phyloP scores from a whole-genome alignment of 2,888 invertebrate species.

The Pollenia labialis region DNA sequence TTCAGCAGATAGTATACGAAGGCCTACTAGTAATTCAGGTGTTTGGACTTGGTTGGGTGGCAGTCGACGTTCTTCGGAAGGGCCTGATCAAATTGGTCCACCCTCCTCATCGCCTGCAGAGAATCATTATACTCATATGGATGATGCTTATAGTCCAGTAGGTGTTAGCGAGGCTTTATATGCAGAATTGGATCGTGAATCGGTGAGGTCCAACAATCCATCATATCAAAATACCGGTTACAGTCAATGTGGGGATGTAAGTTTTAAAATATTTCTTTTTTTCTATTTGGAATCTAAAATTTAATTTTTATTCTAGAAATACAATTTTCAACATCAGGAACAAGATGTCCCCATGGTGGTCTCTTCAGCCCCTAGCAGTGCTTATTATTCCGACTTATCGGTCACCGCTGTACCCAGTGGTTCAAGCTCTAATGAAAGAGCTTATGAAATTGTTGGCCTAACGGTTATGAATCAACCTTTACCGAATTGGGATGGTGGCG shows the following conservation, averaged over 20 bases:
- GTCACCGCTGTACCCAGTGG: constrained; percentile 85
- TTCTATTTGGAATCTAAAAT: neutral
- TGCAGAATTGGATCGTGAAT: constrained; percentile 88
- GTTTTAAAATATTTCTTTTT: constrained; percentile 34
- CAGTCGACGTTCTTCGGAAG: constrained; percentile 82
- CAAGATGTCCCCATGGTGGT: constrained; percentile 85
- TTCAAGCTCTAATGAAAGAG: constrained; percentile 84
- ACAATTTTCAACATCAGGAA: constrained; percentile 83
- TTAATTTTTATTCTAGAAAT: constrained; percentile 78
- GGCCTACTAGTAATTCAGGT: constrained; percentile 84
- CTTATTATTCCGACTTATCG: constrained; percentile 89
- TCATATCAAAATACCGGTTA: constrained; percentile 90
- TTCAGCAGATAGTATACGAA: constrained; percentile 84
- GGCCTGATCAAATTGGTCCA: constrained; percentile 85
- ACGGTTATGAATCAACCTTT: constrained; percentile 85
- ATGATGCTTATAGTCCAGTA: constrained; percentile 86
- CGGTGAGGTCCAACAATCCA: constrained; percentile 85
- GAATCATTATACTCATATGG: constrained; percentile 90
- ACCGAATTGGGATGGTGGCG: constrained; percentile 83
- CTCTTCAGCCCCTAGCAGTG: constrained; percentile 89
- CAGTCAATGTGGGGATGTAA: constrained; percentile 85
- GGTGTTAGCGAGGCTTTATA: constrained; percentile 88
- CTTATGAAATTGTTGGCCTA: constrained; percentile 87
- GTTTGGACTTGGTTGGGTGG: constrained; percentile 84
- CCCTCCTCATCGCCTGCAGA: constrained; percentile 86